phyloP scores from a whole-genome alignment of 2,113 vertebrate species.

The Lucifuga dentata region DNA sequence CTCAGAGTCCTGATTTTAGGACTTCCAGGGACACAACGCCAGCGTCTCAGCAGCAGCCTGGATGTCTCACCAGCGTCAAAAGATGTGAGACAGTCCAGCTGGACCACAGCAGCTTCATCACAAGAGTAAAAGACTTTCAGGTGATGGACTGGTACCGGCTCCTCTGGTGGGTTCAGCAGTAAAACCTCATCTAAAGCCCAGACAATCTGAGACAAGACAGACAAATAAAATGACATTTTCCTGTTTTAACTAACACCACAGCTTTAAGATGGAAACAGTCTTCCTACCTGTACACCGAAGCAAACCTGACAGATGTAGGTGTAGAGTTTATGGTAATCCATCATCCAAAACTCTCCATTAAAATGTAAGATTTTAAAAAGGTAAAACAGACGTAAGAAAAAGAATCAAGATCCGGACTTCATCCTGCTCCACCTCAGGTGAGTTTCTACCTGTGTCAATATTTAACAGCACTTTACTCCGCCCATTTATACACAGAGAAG shows the following conservation, averaged over 20 bases:
- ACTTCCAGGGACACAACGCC: constrained; percentile 75
- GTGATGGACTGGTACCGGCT: constrained; percentile 52
- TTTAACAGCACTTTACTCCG: constrained; percentile 63
- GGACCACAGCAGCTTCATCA: constrained; percentile 59
- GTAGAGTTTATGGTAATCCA: constrained; percentile 42
- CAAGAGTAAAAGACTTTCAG: constrained; percentile 78
- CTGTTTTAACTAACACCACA: not conserved
- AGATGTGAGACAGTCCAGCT: constrained; percentile 73
- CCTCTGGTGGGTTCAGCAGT: constrained; percentile 78
- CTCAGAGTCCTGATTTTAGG: constrained; percentile 45
- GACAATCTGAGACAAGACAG: constrained; percentile 51
- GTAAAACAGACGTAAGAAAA: constrained; percentile 4
- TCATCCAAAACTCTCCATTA: constrained; percentile 38
- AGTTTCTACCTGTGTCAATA: constrained; percentile 63
- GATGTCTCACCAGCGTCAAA: constrained; percentile 70
- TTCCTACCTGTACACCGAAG: constrained; percentile 70
- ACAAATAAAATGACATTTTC: not conserved
- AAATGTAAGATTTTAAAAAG: not conserved
- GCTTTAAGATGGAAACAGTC: not conserved
- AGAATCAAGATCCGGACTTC: constrained; percentile 62
- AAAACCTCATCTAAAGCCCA: constrained; percentile 58
- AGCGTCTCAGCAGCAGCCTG: constrained; percentile 63
- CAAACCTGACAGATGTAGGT: constrained; percentile 48
- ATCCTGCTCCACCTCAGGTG: constrained; percentile 76
- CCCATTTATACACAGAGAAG: constrained; percentile 45